These are phyloP conservation scores for Dolichomitus sp. DNA, from an alignment of 2,888 invertebrate species.

Conservation along the genomic window DNA sequence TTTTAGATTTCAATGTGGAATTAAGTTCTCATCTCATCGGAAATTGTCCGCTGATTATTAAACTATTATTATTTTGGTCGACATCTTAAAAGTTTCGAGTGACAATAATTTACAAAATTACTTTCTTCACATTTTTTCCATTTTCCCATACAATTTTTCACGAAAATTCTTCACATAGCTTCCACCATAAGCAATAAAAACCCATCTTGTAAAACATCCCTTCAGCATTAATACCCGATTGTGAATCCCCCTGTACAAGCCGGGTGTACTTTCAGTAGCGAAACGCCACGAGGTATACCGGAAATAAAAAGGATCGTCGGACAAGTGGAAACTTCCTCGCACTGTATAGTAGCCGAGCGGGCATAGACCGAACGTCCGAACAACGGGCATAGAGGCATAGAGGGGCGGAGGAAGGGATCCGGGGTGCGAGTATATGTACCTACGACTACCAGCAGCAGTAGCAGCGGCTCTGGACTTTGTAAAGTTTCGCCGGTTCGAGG, in stretches of 20 bases:
- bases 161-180: neutral
- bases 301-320: constrained; percentile 64
- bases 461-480: constrained; percentile 65
- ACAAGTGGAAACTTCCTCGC: constrained; percentile 66
- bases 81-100: too few relatives aligned
- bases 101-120: too few relatives aligned
- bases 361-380: constrained; percentile 56
- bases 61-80: too few relatives aligned
- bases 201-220: neutral
- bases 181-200: neutral
- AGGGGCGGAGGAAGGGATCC: neutral
- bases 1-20: too few relatives aligned
- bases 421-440: constrained; percentile 24
- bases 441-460: constrained; percentile 53
- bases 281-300: constrained; percentile 53
- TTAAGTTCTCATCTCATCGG: too few relatives aligned
- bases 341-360: constrained; percentile 31
- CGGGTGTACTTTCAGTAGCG: constrained; percentile 50
- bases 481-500: constrained; percentile 64
- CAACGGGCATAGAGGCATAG: constrained; percentile 34
- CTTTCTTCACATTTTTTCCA: too few relatives aligned
- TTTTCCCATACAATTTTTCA: neutral
- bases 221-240: neutral
- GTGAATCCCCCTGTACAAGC: constrained; percentile 31
- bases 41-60: too few relatives aligned